These are phyloP conservation scores for Bedellia somnulentella DNA, from an alignment of 2,888 invertebrate genomes.

Conservation along the genomic window DNA sequence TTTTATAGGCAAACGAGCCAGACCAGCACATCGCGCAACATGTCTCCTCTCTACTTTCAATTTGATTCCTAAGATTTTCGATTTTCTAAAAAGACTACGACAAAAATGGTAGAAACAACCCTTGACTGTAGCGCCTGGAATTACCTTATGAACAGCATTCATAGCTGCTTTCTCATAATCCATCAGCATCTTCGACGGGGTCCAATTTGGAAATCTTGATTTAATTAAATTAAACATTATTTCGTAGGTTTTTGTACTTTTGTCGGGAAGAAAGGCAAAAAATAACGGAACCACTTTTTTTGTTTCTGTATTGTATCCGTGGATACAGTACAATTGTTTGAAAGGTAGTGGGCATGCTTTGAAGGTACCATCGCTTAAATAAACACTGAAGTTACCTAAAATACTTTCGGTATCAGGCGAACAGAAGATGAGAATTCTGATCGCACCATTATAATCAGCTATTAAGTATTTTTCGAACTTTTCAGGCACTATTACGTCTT, in stretches of 20 bases:
- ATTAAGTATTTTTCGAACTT: not conserved
- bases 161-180: conserved; percentile 5
- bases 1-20: conserved; percentile 9
- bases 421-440: not conserved
- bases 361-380: conserved; percentile 8
- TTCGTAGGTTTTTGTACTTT: conserved; percentile 5
- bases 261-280: conserved; percentile 3
- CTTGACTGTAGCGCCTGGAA: conserved; percentile 1
- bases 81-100: conserved; percentile 8
- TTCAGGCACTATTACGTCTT: conserved; percentile 2
- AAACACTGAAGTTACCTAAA: conserved; percentile 2
- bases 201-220: conserved; percentile 5
- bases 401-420: conserved; percentile 1
- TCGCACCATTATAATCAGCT: conserved; percentile 1
- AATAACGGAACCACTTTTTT: conserved; percentile 8
- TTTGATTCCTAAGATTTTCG: conserved; percentile 7
- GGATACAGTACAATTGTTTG: conserved; percentile 7
- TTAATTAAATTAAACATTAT: conserved; percentile 4
- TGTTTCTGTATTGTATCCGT: conserved; percentile 5
- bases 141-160: conserved; percentile 1
- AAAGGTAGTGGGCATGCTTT: conserved; percentile 8
- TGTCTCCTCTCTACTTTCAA: conserved; percentile 6
- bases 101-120: conserved; percentile 7
- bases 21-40: conserved; percentile 9
- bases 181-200: conserved; percentile 3